Base-by-base conservation (phyloP, 2,888 invertebrate genomes). In the Subacronicta megacephala region DNA sequence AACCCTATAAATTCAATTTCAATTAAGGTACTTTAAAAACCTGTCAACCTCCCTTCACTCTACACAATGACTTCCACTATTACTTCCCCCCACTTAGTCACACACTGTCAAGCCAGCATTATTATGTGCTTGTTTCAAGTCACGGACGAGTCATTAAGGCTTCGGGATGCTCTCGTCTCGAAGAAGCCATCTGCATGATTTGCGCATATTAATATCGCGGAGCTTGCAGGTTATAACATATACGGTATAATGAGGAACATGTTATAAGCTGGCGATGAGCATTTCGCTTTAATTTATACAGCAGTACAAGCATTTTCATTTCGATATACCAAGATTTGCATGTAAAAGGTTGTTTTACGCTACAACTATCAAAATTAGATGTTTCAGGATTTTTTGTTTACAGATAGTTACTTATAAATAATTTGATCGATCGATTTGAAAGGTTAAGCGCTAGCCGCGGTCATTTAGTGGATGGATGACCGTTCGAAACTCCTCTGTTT, bases 111-210 rank as follows among this genome's bases (percentile, higher is more conserved):
- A 61, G 72, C 72, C 58, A 71, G 72, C 72, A 67, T 57, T 66
- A 72, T 72, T 63, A 75, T 65, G 57, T 41, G 50, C 72, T 62
- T 72, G 66, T 72, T 78, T 71, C 68, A 57, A 73, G 65, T 70
- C 77, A 74, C 71, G 69, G 73, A 75, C 75, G 72, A 80, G 81
- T 83, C 81, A 84, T 85, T 83, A 85, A 81, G 74, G 71, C 81
- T 73, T 52, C 49, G 67, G 62, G 61, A 62, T 76, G 71, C 65
- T 73, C 78, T 81, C 81, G 73, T 79, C 81, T 81, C 76, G 78
- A 83, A 83, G 83, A 83, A 83, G 83, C 84, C 82, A 87, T 85
- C 85, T 88, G 87, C 88, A 87, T 89, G 89, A 89, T 88, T 85
- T 85, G 84, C 78, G 83, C 85, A 89, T 88, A 89, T 90, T 90